Conservation (phyloP, 2,888 invertebrate genomes). For the Cataglyphis altisquamis region DNA sequence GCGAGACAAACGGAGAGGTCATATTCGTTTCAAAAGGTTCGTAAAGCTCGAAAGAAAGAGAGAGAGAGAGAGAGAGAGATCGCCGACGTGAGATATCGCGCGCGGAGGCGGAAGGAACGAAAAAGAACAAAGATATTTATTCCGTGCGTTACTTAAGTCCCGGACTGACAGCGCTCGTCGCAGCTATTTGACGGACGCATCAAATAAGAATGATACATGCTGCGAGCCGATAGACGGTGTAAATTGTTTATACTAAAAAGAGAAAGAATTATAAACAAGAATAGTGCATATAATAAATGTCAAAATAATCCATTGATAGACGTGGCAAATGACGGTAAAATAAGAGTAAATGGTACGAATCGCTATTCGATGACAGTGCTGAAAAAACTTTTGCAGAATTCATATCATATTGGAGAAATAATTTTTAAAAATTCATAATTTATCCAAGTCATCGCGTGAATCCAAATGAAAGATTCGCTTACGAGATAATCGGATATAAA, state of each 20-base stretch:
- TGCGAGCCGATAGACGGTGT: not conserved
- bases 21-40: not conserved
- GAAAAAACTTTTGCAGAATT: not conserved
- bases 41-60: no score
- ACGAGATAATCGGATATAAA: not conserved
- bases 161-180: not conserved
- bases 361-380: not conserved
- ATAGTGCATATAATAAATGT: not conserved
- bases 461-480: not conserved
- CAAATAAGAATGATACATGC: not conserved
- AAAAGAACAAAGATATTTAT: slow-evolving; percentile 13
- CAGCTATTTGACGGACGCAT: not conserved
- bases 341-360: not conserved
- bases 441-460: slow-evolving; percentile 16
- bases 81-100: not conserved
- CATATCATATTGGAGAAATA: not conserved
- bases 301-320: not conserved
- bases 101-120: not conserved
- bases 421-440: not conserved
- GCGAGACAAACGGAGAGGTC: not conserved
- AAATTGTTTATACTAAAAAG: slow-evolving; percentile 3
- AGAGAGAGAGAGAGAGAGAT: not conserved
- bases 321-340: not conserved
- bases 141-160: not conserved
- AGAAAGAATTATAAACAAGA: not conserved